These are phyloP conservation scores for Acanthaster planci DNA, from an alignment of 35 echinoderm and acorn worm genomes.

Conservation along the genomic window DNA sequence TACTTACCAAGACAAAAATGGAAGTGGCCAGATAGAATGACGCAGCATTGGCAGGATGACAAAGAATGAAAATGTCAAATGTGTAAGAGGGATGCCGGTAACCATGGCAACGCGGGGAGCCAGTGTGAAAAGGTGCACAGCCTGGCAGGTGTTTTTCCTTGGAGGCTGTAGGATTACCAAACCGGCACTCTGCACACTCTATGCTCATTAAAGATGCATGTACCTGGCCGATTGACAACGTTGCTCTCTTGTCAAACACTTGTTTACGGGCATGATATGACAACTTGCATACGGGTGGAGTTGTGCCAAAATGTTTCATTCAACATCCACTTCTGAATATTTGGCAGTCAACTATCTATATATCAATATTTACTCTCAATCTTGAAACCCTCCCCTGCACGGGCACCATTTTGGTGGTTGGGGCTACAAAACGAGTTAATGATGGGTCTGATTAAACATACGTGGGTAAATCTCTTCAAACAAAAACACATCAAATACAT, in stretches of 20 bases:
- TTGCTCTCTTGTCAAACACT: not conserved
- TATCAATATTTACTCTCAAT: too few relatives aligned
- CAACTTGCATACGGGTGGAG: too few relatives aligned
- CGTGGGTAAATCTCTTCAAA: too few relatives aligned
- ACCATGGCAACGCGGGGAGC: not conserved
- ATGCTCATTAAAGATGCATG: slow-evolving; percentile 28
- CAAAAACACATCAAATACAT: too few relatives aligned
- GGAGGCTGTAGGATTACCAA: not conserved
- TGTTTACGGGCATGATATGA: too few relatives aligned
- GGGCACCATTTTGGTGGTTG: too few relatives aligned
- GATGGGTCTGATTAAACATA: too few relatives aligned
- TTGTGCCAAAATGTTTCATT: too few relatives aligned
- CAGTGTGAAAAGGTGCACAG: not conserved
- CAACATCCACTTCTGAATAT: too few relatives aligned
- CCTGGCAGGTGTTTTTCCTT: not conserved
- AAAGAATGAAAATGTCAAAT: slow-evolving; percentile 27
- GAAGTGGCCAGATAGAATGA: slow-evolving; percentile 25
- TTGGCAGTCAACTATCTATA: too few relatives aligned
- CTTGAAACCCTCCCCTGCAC: too few relatives aligned
- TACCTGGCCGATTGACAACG: not conserved
- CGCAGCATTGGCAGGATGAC: not conserved
- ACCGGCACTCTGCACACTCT: not conserved
- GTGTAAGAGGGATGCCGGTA: not conserved
- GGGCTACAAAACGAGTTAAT: too few relatives aligned
- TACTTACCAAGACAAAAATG: slow-evolving; percentile 24